Evolutionary conservation across 1,140 invertebrate genomes (phyloP), one percentile per base, ranked within the genome.

Genomic region (Drosophila obscura): DNA sequence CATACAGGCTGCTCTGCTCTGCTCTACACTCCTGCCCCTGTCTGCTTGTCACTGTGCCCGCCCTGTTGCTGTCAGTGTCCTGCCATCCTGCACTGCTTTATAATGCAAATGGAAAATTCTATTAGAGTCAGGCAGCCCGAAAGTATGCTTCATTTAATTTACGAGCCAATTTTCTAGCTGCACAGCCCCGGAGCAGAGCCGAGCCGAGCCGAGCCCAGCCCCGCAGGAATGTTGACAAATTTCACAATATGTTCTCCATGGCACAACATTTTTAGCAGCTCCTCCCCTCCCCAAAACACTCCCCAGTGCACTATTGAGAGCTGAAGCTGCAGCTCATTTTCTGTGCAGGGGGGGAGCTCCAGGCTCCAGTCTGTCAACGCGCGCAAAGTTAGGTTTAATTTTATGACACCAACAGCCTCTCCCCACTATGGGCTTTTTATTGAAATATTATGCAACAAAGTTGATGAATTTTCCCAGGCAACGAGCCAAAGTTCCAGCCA

Each of bases 391-490:
- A 75, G 72, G 81, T 80, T 80, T 90, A 90, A 90, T 90, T 90
- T 90, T 74, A 82, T 76, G 87, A 80, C 76, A 78, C 66, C 74
- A 80, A 59, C 57, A 35, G 24, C 49, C 60, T 28, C 19, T 15
- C 58, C 39, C 22, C 48, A 63, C 65, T 77, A 48, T 44, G 56
- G 66, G 67, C 58, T 67, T 61, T 90, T 85, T 90, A 90, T 90
- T 90, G 81, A 90, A 90, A 90, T 90, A 90, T 90, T 90, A 90
- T 90, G 85, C 85, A 90, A 80, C 81, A 90, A 90, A 87, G 72
- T 90, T 90, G 87, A 90, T 90, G 87, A 90, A 90, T 90, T 90
- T 90, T 87, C 81, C 11, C 35, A 73, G 73, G 79, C 83, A 66
- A 65, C 35, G 35, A 13, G 64, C 64, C 57, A 66, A 80, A 76